Base-by-base conservation (phyloP, 2,888 invertebrate genomes). In the Prenolepis imparis region DNA sequence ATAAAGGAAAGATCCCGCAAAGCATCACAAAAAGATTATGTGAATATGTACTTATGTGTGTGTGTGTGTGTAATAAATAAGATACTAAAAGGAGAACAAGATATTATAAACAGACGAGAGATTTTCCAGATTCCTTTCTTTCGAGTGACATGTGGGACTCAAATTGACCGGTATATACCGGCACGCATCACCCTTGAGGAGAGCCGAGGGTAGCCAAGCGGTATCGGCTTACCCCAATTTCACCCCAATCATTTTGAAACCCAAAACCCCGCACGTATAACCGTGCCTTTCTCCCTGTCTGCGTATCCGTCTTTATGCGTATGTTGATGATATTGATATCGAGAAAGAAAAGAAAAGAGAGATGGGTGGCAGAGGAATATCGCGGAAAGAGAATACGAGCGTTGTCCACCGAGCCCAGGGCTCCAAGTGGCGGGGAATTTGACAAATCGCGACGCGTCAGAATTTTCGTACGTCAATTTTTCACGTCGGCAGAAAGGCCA, bases 151-250 rank as follows among this genome's bases (percentile, higher is more conserved):
- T 87, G 88, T 84, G 90, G 91, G 88, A 84, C 84, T 87, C 74
- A 93, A 93, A 93, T 93, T 93, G 93, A 92, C 92, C 93, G 88
- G 86, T 83, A 83, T 73, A 84, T 83, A 83, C 82, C 70, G 55
- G 74, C 67, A 72, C 73, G 72, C 84, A 73, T 85, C 90, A 84
- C 86, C 90, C 90, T 90, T 82, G 88, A 90, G 88, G 82, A 88
- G 85, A 86, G 84, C 86, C 87, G 85, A 84, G 88, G 90, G 87
- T 90, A 84, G 86, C 86, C 87, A 84, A 85, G 88, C 90, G 90
- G 93, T 93, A 94, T 94, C 94, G 92, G 92, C 93, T 94, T 94
- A 94, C 94, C 94, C 93, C 94, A 94, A 94, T 94, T 94, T 93
- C 91, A 93, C 93, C 93, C 94, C 94, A 94, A 94, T 94, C 94